A percentile compares a stretch with the other conserved stretches of the same genome.
Conservation (phyloP, 2,797 vertebrate genomes). For the Mormyrops attenuatus region DNA sequence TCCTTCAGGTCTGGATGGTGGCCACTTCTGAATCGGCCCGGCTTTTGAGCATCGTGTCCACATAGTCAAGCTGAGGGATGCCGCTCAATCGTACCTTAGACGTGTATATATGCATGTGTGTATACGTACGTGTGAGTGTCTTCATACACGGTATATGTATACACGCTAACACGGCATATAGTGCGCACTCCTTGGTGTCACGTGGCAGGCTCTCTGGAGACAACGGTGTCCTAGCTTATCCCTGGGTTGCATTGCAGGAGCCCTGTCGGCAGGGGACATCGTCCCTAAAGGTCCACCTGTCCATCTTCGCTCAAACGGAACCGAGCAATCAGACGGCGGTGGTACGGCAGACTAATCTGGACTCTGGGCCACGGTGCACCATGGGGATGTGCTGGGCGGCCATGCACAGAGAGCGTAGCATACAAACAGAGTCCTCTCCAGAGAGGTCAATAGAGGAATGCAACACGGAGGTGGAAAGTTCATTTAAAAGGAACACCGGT, state of each 20-base stretch:
- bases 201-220: background rate
- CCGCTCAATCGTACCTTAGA: background rate
- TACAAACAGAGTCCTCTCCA: background rate
- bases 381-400: background rate
- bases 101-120: conserved; percentile 22
- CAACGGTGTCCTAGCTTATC: background rate
- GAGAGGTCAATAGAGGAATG: background rate
- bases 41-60: background rate
- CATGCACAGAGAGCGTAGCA: background rate
- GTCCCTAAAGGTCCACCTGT: background rate
- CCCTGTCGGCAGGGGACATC: background rate
- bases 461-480: background rate
- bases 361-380: background rate
- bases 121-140: background rate
- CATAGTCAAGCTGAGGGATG: background rate
- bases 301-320: too few relatives aligned
- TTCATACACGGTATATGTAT: background rate
- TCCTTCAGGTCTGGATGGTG: background rate
- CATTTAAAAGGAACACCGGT: background rate
- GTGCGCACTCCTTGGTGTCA: background rate
- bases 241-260: background rate
- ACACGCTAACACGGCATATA: background rate
- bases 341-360: background rate
- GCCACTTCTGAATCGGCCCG: background rate
- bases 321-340: background rate